phyloP scores from a whole-genome alignment of 2,113 vertebrate genomes.

The Blennius ocellaris region DNA sequence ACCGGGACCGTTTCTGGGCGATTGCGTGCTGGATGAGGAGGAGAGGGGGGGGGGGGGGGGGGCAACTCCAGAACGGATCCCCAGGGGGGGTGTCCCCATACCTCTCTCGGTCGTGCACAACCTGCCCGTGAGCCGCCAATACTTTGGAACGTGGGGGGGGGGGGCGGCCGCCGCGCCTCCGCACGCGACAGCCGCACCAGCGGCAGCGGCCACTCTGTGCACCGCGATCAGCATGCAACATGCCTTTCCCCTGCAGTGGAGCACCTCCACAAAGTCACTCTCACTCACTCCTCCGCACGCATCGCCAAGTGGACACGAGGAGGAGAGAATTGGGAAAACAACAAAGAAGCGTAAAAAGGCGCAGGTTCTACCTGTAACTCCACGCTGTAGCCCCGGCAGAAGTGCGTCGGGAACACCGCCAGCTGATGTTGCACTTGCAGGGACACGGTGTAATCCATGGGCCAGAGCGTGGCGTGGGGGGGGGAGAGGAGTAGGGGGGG shows the following conservation, averaged over 20 bases:
- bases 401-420: conserved; percentile 78
- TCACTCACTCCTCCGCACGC: conserved; percentile 23
- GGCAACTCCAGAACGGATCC: neutral
- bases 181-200: conserved; percentile 38
- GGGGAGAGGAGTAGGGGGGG: too few relatives aligned
- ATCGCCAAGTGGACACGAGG: neutral
- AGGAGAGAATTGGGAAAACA: neutral
- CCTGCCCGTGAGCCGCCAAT: neutral
- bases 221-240: conserved; percentile 59
- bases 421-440: conserved; percentile 84
- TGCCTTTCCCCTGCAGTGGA: conserved; percentile 37
- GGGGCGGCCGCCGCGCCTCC: neutral
- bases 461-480: too few relatives aligned
- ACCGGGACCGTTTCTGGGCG: neutral
- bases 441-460: conserved; percentile 84
- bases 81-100: neutral
- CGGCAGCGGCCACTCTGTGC: conserved; percentile 25
- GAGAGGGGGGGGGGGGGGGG: neutral
- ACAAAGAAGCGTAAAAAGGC: neutral
- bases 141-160: neutral
- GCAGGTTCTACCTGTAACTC: conserved; percentile 82
- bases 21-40: neutral
- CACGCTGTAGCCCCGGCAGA: conserved; percentile 77
- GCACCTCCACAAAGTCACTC: conserved; percentile 53
- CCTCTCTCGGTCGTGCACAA: neutral